Base-by-base conservation (phyloP, 2,113 vertebrate species). In the Empidonax traillii region DNA sequence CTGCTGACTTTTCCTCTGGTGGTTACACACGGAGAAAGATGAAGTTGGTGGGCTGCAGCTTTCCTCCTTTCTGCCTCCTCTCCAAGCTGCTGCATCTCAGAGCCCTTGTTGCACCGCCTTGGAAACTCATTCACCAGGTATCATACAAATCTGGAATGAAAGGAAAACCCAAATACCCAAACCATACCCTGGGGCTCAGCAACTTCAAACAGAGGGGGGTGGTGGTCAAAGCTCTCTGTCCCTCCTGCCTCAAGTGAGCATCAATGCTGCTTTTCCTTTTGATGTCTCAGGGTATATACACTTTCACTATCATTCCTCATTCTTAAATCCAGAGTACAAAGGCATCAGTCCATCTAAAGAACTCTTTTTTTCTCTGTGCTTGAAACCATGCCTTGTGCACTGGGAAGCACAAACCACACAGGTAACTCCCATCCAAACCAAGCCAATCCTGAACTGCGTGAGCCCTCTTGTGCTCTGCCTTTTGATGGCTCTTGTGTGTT, bases 151-250 rank as follows among this genome's bases (percentile, higher is more conserved):
- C 59, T 58, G 37, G 31, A 1, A 1, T 46, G 37, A 74, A 73
- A 77, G 37, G 20, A 23, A 91, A 80, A 46, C 46, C 10, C 46
- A 71, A 28, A 69, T 31, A 65, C 24, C 19, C 27, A 51, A 79
- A 75, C 23, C 13, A 25, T 6, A 28, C 16, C 21, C 24, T 75
- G 39, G 20, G 56, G 33, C 20, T 78, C 59, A 2, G 1, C 19
- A 61, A 72, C 18, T 49, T 43, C 63, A 37, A 37, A 25, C 0
- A 2, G 18, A 0, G 0, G 1, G 14, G 43, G 28, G 21, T 52
- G 21, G 5, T 3, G 3, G 21, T 65, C n/a, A 58, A 61, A 53
- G 18, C 33, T 47, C 61, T 68, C 53, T 79, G 74, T 27, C 46
- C 51, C 27, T 62, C 21, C 19, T 58, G 14, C 22, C 22, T 49